These are phyloP conservation scores for Amphiprion ocellaris DNA, from an alignment of 2,113 vertebrate genomes.

Conservation along the genomic window DNA sequence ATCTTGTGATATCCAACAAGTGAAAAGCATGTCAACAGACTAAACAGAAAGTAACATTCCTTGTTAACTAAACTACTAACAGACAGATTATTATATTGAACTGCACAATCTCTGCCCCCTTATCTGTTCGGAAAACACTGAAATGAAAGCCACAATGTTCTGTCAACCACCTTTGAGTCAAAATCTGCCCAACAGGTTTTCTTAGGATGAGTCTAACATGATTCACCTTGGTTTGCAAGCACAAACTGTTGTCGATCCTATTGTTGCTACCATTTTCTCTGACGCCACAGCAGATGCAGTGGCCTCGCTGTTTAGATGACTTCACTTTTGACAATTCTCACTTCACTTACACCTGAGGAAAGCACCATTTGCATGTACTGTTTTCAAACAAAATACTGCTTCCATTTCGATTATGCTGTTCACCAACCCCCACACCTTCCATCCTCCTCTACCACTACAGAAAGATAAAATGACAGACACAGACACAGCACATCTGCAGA, in stretches of 20 bases:
- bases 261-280: constrained; percentile 56
- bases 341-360: constrained; percentile 19
- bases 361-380: constrained; percentile 14
- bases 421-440: constrained; percentile 35
- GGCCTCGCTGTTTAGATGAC: constrained; percentile 34
- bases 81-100: constrained; percentile 2
- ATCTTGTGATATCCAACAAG: constrained; percentile 28
- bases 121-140: neutral
- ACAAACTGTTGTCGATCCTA: constrained; percentile 34
- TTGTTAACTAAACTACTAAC: constrained; percentile 16
- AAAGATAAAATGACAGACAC: constrained; percentile 59
- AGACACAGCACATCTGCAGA: constrained; percentile 64
- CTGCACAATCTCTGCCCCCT: constrained; percentile 1
- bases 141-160: neutral
- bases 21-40: neutral
- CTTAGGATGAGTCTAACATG: constrained; percentile 23
- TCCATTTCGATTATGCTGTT: constrained; percentile 34
- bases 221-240: constrained; percentile 52
- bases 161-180: constrained; percentile 1
- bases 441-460: constrained; percentile 41
- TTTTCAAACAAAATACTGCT: constrained; percentile 24
- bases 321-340: constrained; percentile 15
- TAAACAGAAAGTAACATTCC: constrained; percentile 3
- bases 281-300: constrained; percentile 47
- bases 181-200: constrained; percentile 57